phyloP scores from a whole-genome alignment of 2,888 invertebrate genomes.

The Dryocosmus kuriphilus region DNA sequence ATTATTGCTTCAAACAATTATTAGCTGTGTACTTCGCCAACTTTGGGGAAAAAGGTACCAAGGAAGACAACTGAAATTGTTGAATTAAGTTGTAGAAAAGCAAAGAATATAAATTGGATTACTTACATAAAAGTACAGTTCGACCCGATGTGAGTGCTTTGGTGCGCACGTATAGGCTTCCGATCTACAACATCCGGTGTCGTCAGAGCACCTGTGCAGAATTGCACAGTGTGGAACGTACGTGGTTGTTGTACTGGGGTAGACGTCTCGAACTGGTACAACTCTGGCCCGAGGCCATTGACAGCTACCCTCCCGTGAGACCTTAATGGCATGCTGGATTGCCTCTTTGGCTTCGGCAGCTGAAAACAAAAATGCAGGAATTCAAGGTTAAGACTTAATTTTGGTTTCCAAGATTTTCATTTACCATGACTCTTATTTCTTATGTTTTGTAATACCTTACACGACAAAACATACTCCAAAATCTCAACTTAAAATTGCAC shows the following conservation, averaged over 20 bases:
- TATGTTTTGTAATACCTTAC: no score
- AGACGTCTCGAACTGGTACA: constrained; percentile 85
- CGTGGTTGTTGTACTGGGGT: constrained; percentile 84
- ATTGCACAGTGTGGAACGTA: constrained; percentile 93
- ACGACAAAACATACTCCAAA: no score
- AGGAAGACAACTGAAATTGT: not conserved
- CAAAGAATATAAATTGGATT: constrained; percentile 38
- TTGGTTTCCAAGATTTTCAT: not conserved
- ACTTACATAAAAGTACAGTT: constrained; percentile 91
- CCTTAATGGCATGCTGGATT: constrained; percentile 76
- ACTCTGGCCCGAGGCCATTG: constrained; percentile 86
- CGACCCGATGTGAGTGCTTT: constrained; percentile 84
- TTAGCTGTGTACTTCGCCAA: no score
- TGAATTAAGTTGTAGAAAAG: not conserved
- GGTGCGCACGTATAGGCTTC: constrained; percentile 88
- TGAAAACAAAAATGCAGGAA: constrained; percentile 58
- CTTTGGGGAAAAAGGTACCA: no score
- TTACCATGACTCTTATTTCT: not conserved
- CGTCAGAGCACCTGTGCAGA: constrained; percentile 91
- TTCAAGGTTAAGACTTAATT: not conserved
- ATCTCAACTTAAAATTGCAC: no score
- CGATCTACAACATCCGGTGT: constrained; percentile 91
- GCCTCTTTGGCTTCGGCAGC: constrained; percentile 71
- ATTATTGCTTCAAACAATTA: no score
- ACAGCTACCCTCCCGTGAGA: constrained; percentile 81